These are phyloP conservation scores for Agrilus mali DNA, from an alignment of 2,888 invertebrate species.

Conservation along the genomic window DNA sequence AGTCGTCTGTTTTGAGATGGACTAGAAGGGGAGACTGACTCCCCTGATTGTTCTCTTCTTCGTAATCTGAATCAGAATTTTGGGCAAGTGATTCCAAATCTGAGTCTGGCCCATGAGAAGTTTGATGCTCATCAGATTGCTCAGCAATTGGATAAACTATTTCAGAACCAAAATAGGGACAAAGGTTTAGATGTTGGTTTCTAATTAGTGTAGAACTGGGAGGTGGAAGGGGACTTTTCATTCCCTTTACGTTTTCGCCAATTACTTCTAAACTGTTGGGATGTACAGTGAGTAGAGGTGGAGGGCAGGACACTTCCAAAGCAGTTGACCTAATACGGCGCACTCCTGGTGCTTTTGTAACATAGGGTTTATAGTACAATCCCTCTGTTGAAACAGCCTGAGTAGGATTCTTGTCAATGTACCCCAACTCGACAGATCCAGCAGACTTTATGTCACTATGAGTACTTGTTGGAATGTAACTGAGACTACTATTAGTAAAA, in stretches of 20 bases:
- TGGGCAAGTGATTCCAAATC: slow-evolving; percentile 43
- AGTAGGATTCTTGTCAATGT: slow-evolving; percentile 34
- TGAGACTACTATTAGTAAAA: slow-evolving; percentile 47
- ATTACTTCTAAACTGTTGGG: slow-evolving; percentile 73
- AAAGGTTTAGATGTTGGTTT: slow-evolving; percentile 57
- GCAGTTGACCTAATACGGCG: slow-evolving; percentile 59
- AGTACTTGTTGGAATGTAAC: slow-evolving; percentile 36
- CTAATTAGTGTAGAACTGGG: slow-evolving; percentile 57
- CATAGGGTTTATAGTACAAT: slow-evolving; percentile 28
- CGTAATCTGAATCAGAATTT: slow-evolving; percentile 53
- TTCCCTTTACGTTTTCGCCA: slow-evolving; percentile 29
- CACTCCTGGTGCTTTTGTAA: slow-evolving; percentile 36
- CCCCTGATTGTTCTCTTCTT: slow-evolving; percentile 51
- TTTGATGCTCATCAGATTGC: slow-evolving; percentile 67
- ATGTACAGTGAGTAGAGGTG: slow-evolving; percentile 62
- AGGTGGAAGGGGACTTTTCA: slow-evolving; percentile 59
- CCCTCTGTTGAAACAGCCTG: slow-evolving; percentile 28
- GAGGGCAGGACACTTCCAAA: slow-evolving; percentile 56
- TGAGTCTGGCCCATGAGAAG: slow-evolving; percentile 48
- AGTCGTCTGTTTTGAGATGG: slow-evolving; percentile 31
- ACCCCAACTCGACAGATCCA: slow-evolving; percentile 44
- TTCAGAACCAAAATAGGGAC: slow-evolving; percentile 59
- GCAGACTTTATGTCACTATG: slow-evolving; percentile 38
- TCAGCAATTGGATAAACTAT: slow-evolving; percentile 76
- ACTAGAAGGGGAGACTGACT: slow-evolving; percentile 58